Evolutionary conservation across 2,888 invertebrate genomes (phyloP), one percentile per base, ranked within the genome.

Genomic region (Eristalinus aeneus): DNA sequence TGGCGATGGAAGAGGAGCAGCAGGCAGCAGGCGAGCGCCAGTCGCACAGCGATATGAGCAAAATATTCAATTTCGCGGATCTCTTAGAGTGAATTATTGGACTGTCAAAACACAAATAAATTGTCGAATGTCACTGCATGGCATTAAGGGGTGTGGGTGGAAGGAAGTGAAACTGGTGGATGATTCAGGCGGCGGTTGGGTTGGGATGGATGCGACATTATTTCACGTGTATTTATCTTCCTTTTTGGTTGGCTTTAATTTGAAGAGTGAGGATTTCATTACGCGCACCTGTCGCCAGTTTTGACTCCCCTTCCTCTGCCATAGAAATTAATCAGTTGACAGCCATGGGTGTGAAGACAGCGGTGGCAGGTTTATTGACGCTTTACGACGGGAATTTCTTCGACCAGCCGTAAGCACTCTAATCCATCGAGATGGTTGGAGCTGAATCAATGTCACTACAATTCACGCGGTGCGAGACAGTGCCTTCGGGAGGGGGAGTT

Each of bases 41-140:
- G 23, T 6, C 16, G 46, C 56, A 20, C 23, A 34, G 27, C 20
- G 56, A 65, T 10, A 71, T 46, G n/a, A 31, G 65, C 46, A 46
- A 64, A 82, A 65, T 73, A 80, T 80, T 75, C 60, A 84, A 85
- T 77, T 85, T 81, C 60, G 68, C 65, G 68, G 60, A 81, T 68
- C 68, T 85, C 39, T 76, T 76, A 73, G 54, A 65, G 72, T 73
- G 69, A 85, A 81, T 73, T 72, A 85, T 81, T 67, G 22, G 63
- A 76, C 68, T 72, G 81, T 85, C 81, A 69, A 54, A 85, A 73
- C 58, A 12, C 58, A 32, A 81, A 85, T 85, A 81, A 76, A 85
- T 81, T 73, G 63, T 73, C 46, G 75, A 72, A 80, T 64, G 67
- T 68, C 67, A n/a, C 34, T 20, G 20, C 8, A 0, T 8, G 34